Evolutionary conservation across 64 coral and sea anemone genomes (phyloP).

Genomic region (Montipora cactus): DNA sequence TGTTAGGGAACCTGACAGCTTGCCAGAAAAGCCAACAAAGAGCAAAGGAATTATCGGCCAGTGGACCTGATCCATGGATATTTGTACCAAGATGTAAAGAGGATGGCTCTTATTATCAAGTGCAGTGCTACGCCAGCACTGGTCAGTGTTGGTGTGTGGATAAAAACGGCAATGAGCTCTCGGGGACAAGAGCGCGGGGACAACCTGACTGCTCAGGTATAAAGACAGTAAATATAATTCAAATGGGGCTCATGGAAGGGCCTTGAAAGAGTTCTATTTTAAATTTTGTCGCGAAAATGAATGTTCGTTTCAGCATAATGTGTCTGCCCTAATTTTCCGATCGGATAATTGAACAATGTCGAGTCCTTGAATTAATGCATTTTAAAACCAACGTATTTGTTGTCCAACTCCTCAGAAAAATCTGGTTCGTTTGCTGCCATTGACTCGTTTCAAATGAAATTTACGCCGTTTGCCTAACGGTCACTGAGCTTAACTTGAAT

Average conservation of each 20-base stretch:
- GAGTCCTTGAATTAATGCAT: too few species aligned
- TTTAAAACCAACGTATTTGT: too few species aligned
- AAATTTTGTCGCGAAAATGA: too few species aligned
- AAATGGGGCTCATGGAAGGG: too few species aligned
- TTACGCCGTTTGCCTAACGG: too few species aligned
- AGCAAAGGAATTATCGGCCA: background rate
- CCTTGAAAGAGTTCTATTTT: too few species aligned
- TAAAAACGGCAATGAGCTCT: slow-evolving; percentile 71
- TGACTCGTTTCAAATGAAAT: too few species aligned
- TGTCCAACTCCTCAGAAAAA: too few species aligned
- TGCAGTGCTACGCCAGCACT: slow-evolving; percentile 68
- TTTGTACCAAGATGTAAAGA: slow-evolving; percentile 73
- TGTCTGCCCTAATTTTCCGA: background rate
- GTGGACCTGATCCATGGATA: slow-evolving; percentile 15
- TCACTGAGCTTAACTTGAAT: background rate
- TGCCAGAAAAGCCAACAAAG: slow-evolving; percentile 19
- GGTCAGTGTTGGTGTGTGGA: slow-evolving; percentile 93
- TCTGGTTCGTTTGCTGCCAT: too few species aligned
- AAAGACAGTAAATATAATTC: background rate
- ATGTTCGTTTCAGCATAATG: background rate
- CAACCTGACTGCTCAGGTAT: slow-evolving; percentile 72
- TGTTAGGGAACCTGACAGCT: background rate
- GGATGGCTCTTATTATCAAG: slow-evolving; percentile 59
- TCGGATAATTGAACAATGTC: too few species aligned
- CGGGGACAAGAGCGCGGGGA: slow-evolving; percentile 38